A percentile compares a stretch with the other conserved stretches of the same genome.
Conservation (phyloP, 2,888 invertebrate genomes). For the Frankliniella intonsa region DNA sequence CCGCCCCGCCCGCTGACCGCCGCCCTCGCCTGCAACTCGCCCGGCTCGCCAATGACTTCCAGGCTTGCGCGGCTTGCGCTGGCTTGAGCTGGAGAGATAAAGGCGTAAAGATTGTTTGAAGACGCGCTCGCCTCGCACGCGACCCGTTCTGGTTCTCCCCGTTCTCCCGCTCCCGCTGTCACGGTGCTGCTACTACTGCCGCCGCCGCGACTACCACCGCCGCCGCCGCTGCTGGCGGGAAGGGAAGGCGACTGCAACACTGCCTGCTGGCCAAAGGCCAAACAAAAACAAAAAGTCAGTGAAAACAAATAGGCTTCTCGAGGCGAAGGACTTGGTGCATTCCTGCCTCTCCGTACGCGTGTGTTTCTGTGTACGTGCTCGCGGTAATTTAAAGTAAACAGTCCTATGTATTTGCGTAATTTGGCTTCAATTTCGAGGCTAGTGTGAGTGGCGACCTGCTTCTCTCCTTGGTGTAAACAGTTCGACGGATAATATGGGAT, state of each 20-base stretch:
- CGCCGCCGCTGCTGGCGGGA: not conserved
- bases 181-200: not conserved
- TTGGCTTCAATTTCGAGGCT: not conserved
- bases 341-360: not conserved
- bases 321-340: constrained; percentile 24
- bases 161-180: not conserved
- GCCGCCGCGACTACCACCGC: not conserved
- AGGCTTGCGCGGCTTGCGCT: no score
- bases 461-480: not conserved
- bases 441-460: not conserved
- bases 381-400: not conserved
- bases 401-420: not conserved
- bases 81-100: no score
- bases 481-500: constrained; percentile 11
- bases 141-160: not conserved
- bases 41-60: no score
- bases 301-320: constrained; percentile 24
- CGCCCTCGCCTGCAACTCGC: no score
- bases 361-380: not conserved
- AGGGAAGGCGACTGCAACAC: constrained; percentile 25
- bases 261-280: constrained; percentile 18
- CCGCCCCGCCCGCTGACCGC: no score
- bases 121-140: not conserved
- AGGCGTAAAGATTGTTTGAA: no score
- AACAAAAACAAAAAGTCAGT: constrained; percentile 27